These are phyloP conservation scores for Xanthia togata DNA, from an alignment of 2,888 invertebrate species.

Conservation along the genomic window DNA sequence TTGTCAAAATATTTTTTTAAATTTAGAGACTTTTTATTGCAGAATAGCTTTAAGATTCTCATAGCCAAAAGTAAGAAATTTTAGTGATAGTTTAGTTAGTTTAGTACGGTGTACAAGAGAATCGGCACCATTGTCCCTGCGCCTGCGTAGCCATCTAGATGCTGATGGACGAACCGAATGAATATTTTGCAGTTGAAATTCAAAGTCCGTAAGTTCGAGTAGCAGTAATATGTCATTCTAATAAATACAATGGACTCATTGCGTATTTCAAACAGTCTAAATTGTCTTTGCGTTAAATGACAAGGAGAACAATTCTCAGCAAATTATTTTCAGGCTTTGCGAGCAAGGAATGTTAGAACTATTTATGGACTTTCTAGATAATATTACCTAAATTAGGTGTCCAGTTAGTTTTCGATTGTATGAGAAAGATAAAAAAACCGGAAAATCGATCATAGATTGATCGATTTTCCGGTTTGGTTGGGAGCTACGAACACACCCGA, in stretches of 20 bases:
- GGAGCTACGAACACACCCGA: not conserved
- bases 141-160: not conserved
- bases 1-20: too few relatives aligned
- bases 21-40: too few relatives aligned
- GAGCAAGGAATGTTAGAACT: not conserved
- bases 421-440: not conserved
- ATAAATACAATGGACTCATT: slow-evolving; percentile 2
- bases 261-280: not conserved
- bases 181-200: not conserved
- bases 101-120: too few relatives aligned
- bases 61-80: too few relatives aligned
- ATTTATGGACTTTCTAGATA: too few relatives aligned
- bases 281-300: not conserved
- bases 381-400: not conserved
- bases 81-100: too few relatives aligned
- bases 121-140: too few relatives aligned
- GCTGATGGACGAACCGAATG: not conserved
- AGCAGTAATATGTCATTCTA: not conserved
- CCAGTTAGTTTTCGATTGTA: not conserved
- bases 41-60: too few relatives aligned
- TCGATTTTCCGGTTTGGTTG: too few relatives aligned
- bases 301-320: not conserved
- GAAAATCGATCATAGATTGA: not conserved
- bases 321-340: not conserved
- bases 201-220: not conserved